Percentiles rank a stretch among this genome's conserved stretches.
Evolutionary conservation across 2,113 vertebrate genomes (phyloP).

Genomic region (Lethenteron camtschaticum): DNA sequence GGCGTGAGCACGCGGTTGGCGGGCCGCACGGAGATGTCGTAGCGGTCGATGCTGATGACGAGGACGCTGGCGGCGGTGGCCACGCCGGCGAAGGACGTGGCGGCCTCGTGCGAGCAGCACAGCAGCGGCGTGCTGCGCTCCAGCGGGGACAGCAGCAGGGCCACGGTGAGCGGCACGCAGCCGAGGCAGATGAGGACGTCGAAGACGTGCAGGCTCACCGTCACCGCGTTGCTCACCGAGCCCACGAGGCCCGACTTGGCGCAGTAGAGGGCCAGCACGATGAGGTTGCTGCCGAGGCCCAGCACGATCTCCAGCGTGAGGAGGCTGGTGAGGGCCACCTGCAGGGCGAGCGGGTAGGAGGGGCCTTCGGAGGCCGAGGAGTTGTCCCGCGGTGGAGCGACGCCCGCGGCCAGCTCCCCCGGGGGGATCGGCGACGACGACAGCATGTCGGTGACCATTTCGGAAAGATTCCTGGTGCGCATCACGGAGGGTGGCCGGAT

Average conservation of each 20-base stretch:
- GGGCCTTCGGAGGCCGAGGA: no score
- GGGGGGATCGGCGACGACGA: no score
- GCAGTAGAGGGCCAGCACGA: constrained; percentile 90
- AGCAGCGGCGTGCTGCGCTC: constrained; percentile 68
- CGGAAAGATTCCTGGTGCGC: no score
- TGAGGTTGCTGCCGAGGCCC: constrained; percentile 93
- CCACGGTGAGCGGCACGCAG: constrained; percentile 86
- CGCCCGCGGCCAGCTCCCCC: no score
- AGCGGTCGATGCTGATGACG: constrained; percentile 82
- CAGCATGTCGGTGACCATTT: no score
- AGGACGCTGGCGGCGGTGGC: constrained; percentile 91
- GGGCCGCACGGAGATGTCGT: constrained; percentile 91
- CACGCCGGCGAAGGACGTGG: constrained; percentile 87
- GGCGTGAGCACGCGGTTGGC: constrained; percentile 89
- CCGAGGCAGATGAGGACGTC: constrained; percentile 86
- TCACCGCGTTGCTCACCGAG: constrained; percentile 97
- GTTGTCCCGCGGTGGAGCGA: no score
- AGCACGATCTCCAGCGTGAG: constrained; percentile 88
- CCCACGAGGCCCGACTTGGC: constrained; percentile 98
- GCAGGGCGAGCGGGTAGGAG: constrained; percentile 12
- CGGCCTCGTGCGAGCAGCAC: constrained; percentile 95
- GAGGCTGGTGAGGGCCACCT: constrained; percentile 82
- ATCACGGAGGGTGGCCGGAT: no score
- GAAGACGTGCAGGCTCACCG: constrained; percentile 90
- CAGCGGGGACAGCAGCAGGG: constrained; percentile 66